Conservation (phyloP, 2,888 invertebrate species). For the Aelia acuminata region DNA sequence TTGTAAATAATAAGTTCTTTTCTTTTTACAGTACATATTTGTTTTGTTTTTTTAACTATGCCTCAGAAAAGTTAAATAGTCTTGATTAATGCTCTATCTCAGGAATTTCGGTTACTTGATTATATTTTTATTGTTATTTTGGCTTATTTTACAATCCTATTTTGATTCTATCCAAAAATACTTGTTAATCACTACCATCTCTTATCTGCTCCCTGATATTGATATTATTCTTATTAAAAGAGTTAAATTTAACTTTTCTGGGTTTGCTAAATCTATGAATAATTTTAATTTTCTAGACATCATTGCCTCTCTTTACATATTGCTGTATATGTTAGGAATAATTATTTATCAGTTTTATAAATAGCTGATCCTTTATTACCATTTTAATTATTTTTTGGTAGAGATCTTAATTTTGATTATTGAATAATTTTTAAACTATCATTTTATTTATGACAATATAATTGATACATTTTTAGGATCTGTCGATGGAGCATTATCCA, state of each 20-base stretch:
- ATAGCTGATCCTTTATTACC: background rate
- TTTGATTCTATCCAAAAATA: background rate
- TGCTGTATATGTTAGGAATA: background rate
- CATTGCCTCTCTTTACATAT: background rate
- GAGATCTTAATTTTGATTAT: background rate
- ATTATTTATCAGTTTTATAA: background rate
- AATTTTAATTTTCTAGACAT: background rate
- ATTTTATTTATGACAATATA: background rate
- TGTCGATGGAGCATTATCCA: conserved; percentile 51
- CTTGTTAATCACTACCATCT: background rate
- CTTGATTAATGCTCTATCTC: background rate
- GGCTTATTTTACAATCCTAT: background rate
- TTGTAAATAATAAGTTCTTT: too few relatives aligned
- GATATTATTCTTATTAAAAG: background rate
- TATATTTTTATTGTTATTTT: conserved; percentile 1
- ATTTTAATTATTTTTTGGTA: too few relatives aligned
- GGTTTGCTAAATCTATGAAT: background rate
- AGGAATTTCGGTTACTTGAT: background rate
- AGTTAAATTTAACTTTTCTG: background rate
- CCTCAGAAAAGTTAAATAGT: background rate
- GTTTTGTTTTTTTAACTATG: too few relatives aligned
- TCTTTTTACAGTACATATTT: too few relatives aligned
- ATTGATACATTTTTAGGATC: background rate
- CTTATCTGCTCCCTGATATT: background rate
- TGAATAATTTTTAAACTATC: background rate